These are phyloP conservation scores for Hyposoter dolosus DNA, from an alignment of 2,888 invertebrate genomes.

Conservation along the genomic window DNA sequence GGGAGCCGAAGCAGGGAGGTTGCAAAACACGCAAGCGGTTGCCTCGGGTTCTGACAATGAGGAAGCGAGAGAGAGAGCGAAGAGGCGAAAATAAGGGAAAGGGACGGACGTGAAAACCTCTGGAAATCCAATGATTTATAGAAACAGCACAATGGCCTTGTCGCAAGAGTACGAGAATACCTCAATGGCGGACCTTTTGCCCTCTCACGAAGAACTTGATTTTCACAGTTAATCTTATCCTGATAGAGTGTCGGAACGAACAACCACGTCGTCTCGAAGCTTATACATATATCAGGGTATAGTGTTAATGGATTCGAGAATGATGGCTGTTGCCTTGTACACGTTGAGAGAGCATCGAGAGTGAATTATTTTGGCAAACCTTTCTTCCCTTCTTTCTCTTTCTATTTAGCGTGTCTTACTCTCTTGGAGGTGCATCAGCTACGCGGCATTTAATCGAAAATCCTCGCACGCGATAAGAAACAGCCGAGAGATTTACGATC, in stretches of 20 bases:
- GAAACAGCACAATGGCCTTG: slow-evolving; percentile 73
- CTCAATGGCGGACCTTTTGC: slow-evolving; percentile 57
- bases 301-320: slow-evolving; percentile 63
- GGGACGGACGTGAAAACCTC: slow-evolving; percentile 66
- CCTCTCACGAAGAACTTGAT: slow-evolving; percentile 66
- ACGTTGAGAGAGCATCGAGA: slow-evolving; percentile 24
- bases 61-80: slow-evolving; percentile 39
- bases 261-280: slow-evolving; percentile 40
- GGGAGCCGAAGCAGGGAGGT: slow-evolving; percentile 41
- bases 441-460: slow-evolving; percentile 37
- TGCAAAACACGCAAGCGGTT: slow-evolving; percentile 65
- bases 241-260: slow-evolving; percentile 68
- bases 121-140: slow-evolving; percentile 76
- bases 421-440: slow-evolving; percentile 4
- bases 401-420: neutral
- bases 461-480: slow-evolving; percentile 50
- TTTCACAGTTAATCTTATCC: slow-evolving; percentile 71
- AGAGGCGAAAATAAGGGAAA: slow-evolving; percentile 46
- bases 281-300: slow-evolving; percentile 22
- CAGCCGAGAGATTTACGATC: slow-evolving; percentile 30
- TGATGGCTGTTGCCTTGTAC: slow-evolving; percentile 48
- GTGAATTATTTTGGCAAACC: slow-evolving; percentile 56
- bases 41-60: slow-evolving; percentile 67
- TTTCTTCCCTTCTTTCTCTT: neutral
- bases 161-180: slow-evolving; percentile 61